Percentiles rank a stretch among this genome's conserved stretches.
Conservation (phyloP, 2,797 vertebrate species). For the Lates japonicus region DNA sequence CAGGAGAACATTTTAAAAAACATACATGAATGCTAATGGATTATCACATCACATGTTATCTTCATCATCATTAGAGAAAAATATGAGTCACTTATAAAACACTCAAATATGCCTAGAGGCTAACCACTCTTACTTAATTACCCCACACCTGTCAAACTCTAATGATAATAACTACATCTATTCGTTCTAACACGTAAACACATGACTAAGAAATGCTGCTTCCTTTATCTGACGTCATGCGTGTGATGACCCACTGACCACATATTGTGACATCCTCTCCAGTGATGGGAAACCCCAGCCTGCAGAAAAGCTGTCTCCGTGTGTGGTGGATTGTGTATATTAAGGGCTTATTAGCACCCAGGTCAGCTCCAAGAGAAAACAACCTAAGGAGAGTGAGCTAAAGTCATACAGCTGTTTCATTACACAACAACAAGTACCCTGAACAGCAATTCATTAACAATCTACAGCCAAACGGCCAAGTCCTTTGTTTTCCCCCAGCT, state of each 20-base stretch:
- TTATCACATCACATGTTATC: slow-evolving; percentile 42
- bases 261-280: slow-evolving; percentile 30
- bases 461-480: slow-evolving; percentile 46
- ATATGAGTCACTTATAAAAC: slow-evolving; percentile 48
- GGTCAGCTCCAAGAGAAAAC: slow-evolving; percentile 71
- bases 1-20: slow-evolving; percentile 12
- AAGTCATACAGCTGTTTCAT: slow-evolving; percentile 78
- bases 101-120: slow-evolving; percentile 44
- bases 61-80: slow-evolving; percentile 59
- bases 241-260: slow-evolving; percentile 43
- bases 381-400: slow-evolving; percentile 69
- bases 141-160: slow-evolving; percentile 53
- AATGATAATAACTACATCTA: slow-evolving; percentile 20
- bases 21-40: slow-evolving; percentile 11
- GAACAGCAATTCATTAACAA: slow-evolving; percentile 81
- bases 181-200: slow-evolving; percentile 4
- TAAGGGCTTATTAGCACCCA: slow-evolving; percentile 73
- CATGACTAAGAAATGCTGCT: slow-evolving; percentile 10
- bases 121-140: slow-evolving; percentile 55
- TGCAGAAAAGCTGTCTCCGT: slow-evolving; percentile 19
- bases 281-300: slow-evolving; percentile 54
- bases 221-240: slow-evolving; percentile 25
- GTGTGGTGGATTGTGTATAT: slow-evolving; percentile 27
- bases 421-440: slow-evolving; percentile 76
- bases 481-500: slow-evolving; percentile 57